phyloP scores from a whole-genome alignment of 2,888 invertebrate species.

The Parnassius apollo region DNA sequence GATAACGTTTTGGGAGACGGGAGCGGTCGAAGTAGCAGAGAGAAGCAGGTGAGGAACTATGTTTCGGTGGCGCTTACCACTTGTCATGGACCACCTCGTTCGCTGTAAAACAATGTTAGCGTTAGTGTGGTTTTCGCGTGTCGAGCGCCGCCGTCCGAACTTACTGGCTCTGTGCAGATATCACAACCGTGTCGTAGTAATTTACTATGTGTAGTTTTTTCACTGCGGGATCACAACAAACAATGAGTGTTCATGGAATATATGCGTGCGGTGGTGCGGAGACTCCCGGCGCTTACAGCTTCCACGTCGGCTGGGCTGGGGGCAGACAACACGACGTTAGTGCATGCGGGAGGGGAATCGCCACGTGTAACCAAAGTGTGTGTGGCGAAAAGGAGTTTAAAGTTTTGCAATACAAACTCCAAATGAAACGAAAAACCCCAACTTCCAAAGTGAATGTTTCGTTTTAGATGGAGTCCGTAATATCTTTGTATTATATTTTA shows the following conservation, averaged over 20 bases:
- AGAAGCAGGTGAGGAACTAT: conserved; percentile 77
- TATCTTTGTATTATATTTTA: not conserved
- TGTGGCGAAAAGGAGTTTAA: conserved; percentile 29
- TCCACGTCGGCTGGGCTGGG: conserved; percentile 77
- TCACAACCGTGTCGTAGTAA: conserved; percentile 76
- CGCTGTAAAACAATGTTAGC: conserved; percentile 83
- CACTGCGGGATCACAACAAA: conserved; percentile 81
- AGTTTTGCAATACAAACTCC: conserved; percentile 47
- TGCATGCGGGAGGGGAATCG: conserved; percentile 59
- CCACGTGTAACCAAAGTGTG: conserved; percentile 33
- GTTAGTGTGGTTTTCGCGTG: conserved; percentile 61
- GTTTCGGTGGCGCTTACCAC: conserved; percentile 81
- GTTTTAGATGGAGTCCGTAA: conserved; percentile 1
- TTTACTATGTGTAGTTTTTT: conserved; percentile 69
- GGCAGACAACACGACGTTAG: conserved; percentile 74
- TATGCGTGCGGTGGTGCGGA: conserved; percentile 73
- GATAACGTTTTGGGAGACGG: conserved; percentile 62
- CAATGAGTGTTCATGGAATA: conserved; percentile 80
- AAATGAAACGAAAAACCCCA: conserved; percentile 11
- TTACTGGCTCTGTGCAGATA: conserved; percentile 71
- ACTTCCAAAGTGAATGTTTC: conserved; percentile 23
- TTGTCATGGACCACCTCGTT: conserved; percentile 86
- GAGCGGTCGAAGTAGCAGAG: conserved; percentile 72
- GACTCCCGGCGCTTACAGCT: conserved; percentile 69
- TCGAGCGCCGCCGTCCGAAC: conserved; percentile 66